phyloP scores from a whole-genome alignment of 1,140 invertebrate genomes.

The Tetragonula clypearis region DNA sequence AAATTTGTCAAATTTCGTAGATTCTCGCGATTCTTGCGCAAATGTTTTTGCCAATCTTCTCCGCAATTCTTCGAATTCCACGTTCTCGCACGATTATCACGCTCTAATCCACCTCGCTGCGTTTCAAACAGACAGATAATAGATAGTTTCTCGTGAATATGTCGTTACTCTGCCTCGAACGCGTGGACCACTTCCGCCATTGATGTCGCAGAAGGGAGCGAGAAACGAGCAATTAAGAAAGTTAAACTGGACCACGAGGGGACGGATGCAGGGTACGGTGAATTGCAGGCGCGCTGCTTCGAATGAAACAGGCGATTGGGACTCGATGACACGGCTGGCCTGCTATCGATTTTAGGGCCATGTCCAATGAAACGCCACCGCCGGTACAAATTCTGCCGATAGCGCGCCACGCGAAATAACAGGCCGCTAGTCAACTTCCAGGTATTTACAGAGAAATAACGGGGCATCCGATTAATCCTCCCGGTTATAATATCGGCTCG shows the following conservation, averaged over 20 bases:
- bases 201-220: background rate
- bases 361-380: slow-evolving; percentile 11
- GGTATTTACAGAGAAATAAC: slow-evolving; percentile 8
- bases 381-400: slow-evolving; percentile 20
- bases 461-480: too few relatives aligned
- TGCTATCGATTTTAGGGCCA: slow-evolving; percentile 25
- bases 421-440: background rate
- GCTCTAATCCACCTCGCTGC: too few relatives aligned
- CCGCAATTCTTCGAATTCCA: too few relatives aligned
- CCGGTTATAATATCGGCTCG: too few relatives aligned
- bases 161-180: background rate
- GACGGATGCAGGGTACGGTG: background rate
- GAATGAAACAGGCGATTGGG: background rate
- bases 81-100: too few relatives aligned
- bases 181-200: too few relatives aligned
- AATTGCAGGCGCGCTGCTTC: background rate
- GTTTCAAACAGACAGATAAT: too few relatives aligned
- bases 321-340: background rate
- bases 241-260: slow-evolving; percentile 32
- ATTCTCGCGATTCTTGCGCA: too few relatives aligned
- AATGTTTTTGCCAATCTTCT: too few relatives aligned
- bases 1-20: background rate
- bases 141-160: too few relatives aligned
- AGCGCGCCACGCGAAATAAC: background rate
- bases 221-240: slow-evolving; percentile 56